Conservation (phyloP, 2,797 vertebrate genomes). For the Taeniopygia guttata region DNA sequence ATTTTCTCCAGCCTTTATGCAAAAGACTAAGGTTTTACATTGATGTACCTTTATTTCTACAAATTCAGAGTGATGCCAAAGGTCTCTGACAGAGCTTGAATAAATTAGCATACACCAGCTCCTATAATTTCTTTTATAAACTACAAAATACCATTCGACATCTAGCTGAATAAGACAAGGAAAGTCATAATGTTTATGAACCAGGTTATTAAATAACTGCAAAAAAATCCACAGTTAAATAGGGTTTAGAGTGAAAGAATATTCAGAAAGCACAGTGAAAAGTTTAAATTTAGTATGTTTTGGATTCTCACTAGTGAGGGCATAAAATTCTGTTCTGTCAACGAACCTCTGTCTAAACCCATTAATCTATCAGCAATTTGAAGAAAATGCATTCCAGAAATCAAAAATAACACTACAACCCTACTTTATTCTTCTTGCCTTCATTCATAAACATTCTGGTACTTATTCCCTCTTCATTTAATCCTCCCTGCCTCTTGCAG, state of each 20-base stretch:
- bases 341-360: background rate
- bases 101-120: background rate
- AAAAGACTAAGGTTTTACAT: background rate
- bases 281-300: background rate
- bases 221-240: background rate
- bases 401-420: background rate
- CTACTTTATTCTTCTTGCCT: background rate
- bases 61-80: background rate
- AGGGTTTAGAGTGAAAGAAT: background rate
- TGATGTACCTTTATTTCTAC: background rate
- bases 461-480: background rate
- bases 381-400: background rate
- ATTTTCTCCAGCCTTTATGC: background rate
- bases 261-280: background rate
- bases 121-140: background rate
- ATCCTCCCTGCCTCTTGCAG: background rate
- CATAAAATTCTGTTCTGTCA: background rate
- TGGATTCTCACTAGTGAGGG: background rate
- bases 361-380: background rate
- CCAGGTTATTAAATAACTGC: background rate
- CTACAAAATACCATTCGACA: background rate
- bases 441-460: background rate
- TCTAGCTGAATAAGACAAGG: background rate
- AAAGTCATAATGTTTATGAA: background rate
- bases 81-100: background rate